Evolutionary conservation across 2,888 invertebrate species (phyloP).

Genomic region (Seladonia tumulorum): DNA sequence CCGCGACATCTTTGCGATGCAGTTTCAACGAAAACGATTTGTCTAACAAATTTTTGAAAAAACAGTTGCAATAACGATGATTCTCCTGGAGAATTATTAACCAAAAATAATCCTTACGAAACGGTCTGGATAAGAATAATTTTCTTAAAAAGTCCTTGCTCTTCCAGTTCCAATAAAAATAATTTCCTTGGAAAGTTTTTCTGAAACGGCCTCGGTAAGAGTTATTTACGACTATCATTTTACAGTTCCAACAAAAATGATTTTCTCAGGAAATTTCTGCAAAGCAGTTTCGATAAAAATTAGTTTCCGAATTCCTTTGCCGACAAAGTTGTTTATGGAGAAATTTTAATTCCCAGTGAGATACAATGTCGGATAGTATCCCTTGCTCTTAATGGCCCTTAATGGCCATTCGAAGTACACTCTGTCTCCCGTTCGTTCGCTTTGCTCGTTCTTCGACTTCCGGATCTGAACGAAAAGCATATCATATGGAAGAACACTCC

Average conservation of each 20-base stretch:
- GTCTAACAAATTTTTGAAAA: too few species aligned
- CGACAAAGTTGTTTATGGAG: background rate
- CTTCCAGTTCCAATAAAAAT: too few species aligned
- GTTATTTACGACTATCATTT: too few species aligned
- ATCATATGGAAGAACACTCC: slow-evolving; percentile 10
- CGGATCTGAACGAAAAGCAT: background rate
- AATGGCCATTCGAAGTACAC: background rate
- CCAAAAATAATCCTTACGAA: too few species aligned
- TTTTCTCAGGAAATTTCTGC: background rate
- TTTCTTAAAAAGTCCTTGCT: too few species aligned
- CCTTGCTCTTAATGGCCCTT: background rate
- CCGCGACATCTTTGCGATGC: background rate
- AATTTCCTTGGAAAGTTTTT: too few species aligned
- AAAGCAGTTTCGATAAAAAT: background rate
- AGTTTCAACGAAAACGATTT: background rate
- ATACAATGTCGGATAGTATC: background rate
- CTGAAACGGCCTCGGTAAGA: too few species aligned
- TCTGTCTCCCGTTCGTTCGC: background rate
- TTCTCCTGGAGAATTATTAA: too few species aligned
- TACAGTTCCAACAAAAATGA: background rate
- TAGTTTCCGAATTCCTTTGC: background rate
- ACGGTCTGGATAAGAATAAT: too few species aligned
- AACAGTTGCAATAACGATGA: too few species aligned
- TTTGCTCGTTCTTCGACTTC: background rate
- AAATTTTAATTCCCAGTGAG: background rate